Evolutionary conservation across 2,113 vertebrate genomes (phyloP), one percentile per base, ranked within the genome.

Genomic region (Sisor rabdophorus): DNA sequence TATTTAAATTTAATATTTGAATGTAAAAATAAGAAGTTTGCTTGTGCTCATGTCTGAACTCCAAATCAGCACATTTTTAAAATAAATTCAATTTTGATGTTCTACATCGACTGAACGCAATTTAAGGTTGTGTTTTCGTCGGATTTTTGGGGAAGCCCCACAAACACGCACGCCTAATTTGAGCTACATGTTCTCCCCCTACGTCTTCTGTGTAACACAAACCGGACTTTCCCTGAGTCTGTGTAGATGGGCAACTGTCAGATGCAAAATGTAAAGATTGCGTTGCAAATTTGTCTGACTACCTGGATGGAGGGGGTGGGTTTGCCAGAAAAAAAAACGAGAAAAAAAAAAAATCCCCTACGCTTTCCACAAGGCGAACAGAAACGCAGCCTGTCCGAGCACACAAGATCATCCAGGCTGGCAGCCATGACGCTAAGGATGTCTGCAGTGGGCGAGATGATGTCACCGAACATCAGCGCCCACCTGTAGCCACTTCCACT

Each of bases 181-280:
- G 61, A 82, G 81, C 74, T 44, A 40, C 48, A 78, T 36, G 63
- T 74, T 36, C 48, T 75, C 32, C 77, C 75, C 80, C 81, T 59
- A 82, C 81, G 69, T 69, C 74, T 82, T 82, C 81, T 74, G 71
- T 54, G 30, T 53, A 79, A 56, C 63, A 64, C 9, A 73, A 61
- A 67, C 63, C 69, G 81, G 81, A 82, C 78, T 82, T 79, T 68
- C 81, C 81, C 81, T 79, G 36, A 3, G 73, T 63, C 50, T 36
- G 55, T 53, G 9, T 30, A 48, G 15, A 32, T 28, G 64, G 47
- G 75, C 11, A 55, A 69, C 12, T 20, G 24, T 69, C 63, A 76
- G 52, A 28, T 40, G 22, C 54, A 55, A 15, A 11, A 19, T 55
- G 32, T 55, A 2, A n/a, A 6, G n/a, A 20, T 73, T 53, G 50